phyloP scores from a whole-genome alignment of 2,113 vertebrate genomes.

The Cromileptes altivelis region DNA sequence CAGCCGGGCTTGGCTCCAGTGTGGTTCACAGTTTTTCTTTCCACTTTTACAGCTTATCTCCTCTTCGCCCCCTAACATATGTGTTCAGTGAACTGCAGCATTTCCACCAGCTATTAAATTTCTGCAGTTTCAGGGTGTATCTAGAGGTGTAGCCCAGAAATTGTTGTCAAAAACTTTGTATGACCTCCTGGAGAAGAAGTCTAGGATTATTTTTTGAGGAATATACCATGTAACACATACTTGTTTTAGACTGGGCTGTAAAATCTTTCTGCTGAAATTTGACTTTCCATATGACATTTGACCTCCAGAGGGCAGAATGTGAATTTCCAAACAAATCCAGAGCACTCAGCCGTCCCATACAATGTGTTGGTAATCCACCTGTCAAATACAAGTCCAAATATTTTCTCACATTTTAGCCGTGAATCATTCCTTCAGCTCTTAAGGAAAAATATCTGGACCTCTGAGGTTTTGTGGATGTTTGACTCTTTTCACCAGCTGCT shows the following conservation, averaged over 20 bases:
- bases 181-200: background rate
- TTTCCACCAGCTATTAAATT: background rate
- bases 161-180: background rate
- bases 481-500: conserved; percentile 22
- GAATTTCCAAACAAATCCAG: background rate
- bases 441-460: background rate
- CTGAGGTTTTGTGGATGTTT: conserved; percentile 15
- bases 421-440: background rate
- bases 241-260: background rate
- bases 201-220: background rate
- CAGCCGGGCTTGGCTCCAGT: background rate
- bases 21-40: conserved; percentile 11
- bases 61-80: background rate
- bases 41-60: background rate
- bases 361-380: background rate
- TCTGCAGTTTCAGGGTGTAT: background rate
- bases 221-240: background rate
- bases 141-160: background rate
- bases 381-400: background rate
- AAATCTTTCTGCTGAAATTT: background rate
- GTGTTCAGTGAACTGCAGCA: background rate
- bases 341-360: background rate
- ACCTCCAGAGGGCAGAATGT: background rate
- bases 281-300: background rate
- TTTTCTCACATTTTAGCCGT: background rate